phyloP scores from a whole-genome alignment of 1,140 invertebrate species.

The Lasioglossum albipes region DNA sequence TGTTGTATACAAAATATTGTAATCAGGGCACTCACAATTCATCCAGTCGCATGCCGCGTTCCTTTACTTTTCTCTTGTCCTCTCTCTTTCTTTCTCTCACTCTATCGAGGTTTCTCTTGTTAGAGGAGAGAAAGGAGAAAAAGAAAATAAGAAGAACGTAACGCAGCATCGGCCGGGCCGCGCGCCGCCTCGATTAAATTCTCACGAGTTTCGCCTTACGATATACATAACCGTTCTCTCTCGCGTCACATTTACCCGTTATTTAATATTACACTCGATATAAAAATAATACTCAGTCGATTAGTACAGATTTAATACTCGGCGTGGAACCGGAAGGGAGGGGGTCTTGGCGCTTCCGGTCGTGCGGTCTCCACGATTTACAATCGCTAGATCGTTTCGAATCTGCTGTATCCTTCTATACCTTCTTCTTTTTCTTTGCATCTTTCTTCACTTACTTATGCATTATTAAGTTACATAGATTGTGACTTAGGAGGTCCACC shows the following conservation, averaged over 20 bases:
- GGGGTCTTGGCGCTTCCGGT: constrained; percentile 47
- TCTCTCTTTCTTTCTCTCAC: neutral
- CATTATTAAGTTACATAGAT: constrained; percentile 21
- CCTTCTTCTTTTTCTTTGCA: neutral
- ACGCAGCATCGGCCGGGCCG: constrained; percentile 10
- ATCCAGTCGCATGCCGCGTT: constrained; percentile 20
- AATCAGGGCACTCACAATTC: constrained; percentile 57
- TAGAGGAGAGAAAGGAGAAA: neutral
- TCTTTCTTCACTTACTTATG: constrained; percentile 11
- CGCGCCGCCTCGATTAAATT: constrained; percentile 8
- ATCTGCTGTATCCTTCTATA: neutral
- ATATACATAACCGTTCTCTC: constrained; percentile 13
- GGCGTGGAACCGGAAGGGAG: constrained; percentile 55
- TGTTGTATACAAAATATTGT: constrained; percentile 68
- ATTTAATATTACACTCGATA: constrained; percentile 61
- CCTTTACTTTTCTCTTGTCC: neutral
- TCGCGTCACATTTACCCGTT: constrained; percentile 41
- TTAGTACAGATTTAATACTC: constrained; percentile 73
- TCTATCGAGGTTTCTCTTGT: neutral
- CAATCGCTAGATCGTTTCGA: neutral
- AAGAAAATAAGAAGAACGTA: neutral
- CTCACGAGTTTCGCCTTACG: constrained; percentile 8
- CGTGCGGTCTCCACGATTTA: constrained; percentile 32
- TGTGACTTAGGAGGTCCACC: constrained; percentile 45
- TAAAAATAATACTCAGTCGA: constrained; percentile 79